Percentiles rank a stretch among this genome's conserved stretches.
Evolutionary conservation across 2,797 vertebrate species (phyloP).

Genomic region (Pangasius macronema): DNA sequence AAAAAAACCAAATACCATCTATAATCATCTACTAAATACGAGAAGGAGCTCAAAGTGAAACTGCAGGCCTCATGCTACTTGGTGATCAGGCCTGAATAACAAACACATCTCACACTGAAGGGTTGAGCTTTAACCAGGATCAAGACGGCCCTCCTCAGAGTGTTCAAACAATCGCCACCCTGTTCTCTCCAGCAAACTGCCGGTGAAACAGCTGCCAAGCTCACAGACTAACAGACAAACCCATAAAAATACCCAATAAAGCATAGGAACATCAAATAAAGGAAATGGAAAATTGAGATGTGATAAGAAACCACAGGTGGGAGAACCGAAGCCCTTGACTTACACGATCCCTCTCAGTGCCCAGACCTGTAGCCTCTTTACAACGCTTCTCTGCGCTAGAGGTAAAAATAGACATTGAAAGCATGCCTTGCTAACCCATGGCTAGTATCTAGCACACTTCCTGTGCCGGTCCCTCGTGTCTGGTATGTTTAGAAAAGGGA

Average conservation of each 20-base stretch:
- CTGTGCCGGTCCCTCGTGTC: constrained; percentile 33
- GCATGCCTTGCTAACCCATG: constrained; percentile 21
- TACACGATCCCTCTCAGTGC: background rate
- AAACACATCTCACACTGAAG: constrained; percentile 7
- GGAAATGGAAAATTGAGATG: constrained; percentile 31
- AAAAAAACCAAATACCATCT: background rate
- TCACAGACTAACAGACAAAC: constrained; percentile 21
- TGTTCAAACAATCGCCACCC: constrained; percentile 38
- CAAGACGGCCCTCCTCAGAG: constrained; percentile 32
- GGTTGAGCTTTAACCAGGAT: constrained; percentile 22
- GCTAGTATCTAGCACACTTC: constrained; percentile 23
- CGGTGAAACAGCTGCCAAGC: constrained; percentile 25
- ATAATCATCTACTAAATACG: background rate
- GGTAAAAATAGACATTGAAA: constrained; percentile 34
- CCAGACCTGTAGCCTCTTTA: constrained; percentile 9
- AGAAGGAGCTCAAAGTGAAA: background rate
- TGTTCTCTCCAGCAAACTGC: constrained; percentile 39
- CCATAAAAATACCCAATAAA: constrained; percentile 34
- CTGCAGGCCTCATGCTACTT: background rate
- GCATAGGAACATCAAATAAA: constrained; percentile 33
- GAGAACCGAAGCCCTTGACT: constrained; percentile 14
- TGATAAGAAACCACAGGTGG: constrained; percentile 9
- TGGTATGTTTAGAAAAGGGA: constrained; percentile 36
- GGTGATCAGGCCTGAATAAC: constrained; percentile 1
- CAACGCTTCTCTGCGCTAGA: constrained; percentile 22